Conservation (phyloP, 2,888 invertebrate species). For the Steinernema carpocapsae region DNA sequence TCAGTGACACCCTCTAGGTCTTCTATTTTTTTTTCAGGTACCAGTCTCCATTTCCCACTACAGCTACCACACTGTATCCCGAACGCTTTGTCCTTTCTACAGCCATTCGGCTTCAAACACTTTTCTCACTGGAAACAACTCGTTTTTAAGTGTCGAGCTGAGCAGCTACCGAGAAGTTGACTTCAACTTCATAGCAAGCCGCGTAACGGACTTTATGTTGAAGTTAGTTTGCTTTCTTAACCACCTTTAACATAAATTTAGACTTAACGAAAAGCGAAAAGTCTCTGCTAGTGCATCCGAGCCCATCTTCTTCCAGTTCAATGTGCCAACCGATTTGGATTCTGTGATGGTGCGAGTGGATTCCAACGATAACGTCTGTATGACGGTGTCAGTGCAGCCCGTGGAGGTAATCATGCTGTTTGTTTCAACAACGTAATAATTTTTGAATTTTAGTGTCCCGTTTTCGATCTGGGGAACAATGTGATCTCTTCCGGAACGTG, state of each 20-base stretch:
- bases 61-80: conserved; percentile 44
- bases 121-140: conserved; percentile 34
- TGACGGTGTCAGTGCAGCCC: conserved; percentile 82
- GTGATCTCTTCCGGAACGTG: conserved; percentile 77
- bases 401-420: conserved; percentile 71
- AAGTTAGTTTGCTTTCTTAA: conserved; percentile 40
- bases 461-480: conserved; percentile 81
- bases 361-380: conserved; percentile 75
- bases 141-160: conserved; percentile 48
- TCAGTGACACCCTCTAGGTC: background rate
- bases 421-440: too few relatives aligned
- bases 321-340: conserved; percentile 72
- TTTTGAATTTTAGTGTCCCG: conserved; percentile 78
- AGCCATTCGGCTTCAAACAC: background rate
- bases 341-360: conserved; percentile 69
- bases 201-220: conserved; percentile 46
- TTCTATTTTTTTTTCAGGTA: conserved; percentile 41
- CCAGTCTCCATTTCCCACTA: conserved; percentile 49
- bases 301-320: conserved; percentile 76
- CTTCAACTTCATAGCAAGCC: conserved; percentile 45
- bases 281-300: conserved; percentile 71
- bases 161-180: conserved; percentile 46
- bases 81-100: conserved; percentile 52
- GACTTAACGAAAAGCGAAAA: conserved; percentile 37
- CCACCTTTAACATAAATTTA: conserved; percentile 40